phyloP scores from a whole-genome alignment of 30 jellyfish, hydroid and myxozoan genomes.

The Morbakka virulenta region DNA sequence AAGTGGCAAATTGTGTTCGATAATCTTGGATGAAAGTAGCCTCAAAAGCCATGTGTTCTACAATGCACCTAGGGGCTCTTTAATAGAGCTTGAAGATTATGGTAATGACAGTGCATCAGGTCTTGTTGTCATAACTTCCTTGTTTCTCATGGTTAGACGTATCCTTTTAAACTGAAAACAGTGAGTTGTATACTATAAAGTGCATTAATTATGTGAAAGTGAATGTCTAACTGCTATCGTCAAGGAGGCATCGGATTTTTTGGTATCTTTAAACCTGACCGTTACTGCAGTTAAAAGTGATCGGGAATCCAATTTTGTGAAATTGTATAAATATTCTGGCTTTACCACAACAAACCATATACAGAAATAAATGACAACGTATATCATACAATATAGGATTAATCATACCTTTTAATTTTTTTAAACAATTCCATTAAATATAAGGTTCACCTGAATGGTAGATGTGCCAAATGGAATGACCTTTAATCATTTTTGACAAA shows the following conservation, averaged over 20 bases:
- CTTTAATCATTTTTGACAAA: no score
- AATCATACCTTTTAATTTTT: slow-evolving; percentile 6
- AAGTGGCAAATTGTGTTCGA: slow-evolving; percentile 1
- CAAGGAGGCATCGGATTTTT: slow-evolving; percentile 1
- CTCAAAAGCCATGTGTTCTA: slow-evolving; percentile 2
- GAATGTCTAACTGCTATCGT: not conserved
- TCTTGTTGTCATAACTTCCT: slow-evolving; percentile 12
- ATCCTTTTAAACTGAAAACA: slow-evolving; percentile 26
- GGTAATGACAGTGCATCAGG: slow-evolving; percentile 20
- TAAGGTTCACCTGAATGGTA: no score
- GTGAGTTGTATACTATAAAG: slow-evolving; percentile 24
- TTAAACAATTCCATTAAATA: no score
- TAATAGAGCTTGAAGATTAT: slow-evolving; percentile 8
- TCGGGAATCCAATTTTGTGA: slow-evolving; percentile 13
- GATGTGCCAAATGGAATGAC: no score
- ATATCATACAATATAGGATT: slow-evolving; percentile 8
- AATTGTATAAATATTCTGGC: not conserved
- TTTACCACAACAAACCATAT: slow-evolving; percentile 8
- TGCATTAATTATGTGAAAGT: not conserved
- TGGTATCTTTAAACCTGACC: not conserved
- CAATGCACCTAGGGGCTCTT: slow-evolving; percentile 1
- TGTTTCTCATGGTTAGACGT: slow-evolving; percentile 26
- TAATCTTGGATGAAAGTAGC: slow-evolving; percentile 32
- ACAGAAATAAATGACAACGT: not conserved
- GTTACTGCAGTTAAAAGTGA: slow-evolving; percentile 20